phyloP scores from a whole-genome alignment of 2,113 vertebrate species.

The Phylloscopus trochiloides region DNA sequence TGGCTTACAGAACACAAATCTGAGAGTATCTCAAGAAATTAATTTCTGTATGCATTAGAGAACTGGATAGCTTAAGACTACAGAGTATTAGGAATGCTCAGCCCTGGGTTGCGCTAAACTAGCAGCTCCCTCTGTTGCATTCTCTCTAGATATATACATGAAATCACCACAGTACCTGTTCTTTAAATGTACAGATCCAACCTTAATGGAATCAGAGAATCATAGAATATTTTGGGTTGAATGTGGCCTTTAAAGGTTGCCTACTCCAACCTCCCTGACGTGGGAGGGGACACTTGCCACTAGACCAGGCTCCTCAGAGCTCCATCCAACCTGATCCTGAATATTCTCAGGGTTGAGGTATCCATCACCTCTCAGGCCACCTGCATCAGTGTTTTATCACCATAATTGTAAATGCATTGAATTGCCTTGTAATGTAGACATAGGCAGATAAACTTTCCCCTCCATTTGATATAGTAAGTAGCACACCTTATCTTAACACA shows the following conservation, averaged over 20 bases:
- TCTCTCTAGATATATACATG: background rate
- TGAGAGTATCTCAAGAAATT: background rate
- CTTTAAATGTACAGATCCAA: background rate
- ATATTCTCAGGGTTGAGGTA: background rate
- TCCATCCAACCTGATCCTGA: background rate
- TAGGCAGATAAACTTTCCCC: background rate
- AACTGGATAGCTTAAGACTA: background rate
- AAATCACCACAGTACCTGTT: background rate
- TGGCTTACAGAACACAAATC: no score
- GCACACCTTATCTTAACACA: background rate
- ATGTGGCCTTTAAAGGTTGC: background rate
- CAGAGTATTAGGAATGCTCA: background rate
- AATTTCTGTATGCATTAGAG: fast-evolving
- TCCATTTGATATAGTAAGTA: background rate
- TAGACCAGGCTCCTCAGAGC: background rate
- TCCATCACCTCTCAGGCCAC: background rate
- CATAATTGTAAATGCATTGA: background rate
- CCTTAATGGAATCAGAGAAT: background rate
- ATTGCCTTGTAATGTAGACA: background rate
- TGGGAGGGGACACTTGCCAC: background rate
- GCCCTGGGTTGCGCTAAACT: background rate
- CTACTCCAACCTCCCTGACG: background rate
- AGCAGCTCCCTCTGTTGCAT: fast-evolving
- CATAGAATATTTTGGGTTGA: background rate
- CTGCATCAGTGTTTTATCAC: background rate